A percentile compares a stretch with the other conserved stretches of the same genome.
phyloP scores from a whole-genome alignment of 2,888 invertebrate genomes.

The Agrochola lychnidis region DNA sequence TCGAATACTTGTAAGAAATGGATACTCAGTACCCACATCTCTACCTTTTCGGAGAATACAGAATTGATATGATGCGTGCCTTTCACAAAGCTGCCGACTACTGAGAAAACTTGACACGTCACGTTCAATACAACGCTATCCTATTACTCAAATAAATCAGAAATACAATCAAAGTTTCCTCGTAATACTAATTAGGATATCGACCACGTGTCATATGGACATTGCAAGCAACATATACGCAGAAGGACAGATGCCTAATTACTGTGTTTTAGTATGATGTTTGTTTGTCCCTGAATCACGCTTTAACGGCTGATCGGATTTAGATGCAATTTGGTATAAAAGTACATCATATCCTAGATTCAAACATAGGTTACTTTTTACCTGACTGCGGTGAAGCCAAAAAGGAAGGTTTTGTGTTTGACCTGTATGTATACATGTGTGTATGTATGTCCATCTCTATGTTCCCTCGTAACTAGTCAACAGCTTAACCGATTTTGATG shows the following conservation, averaged over 20 bases:
- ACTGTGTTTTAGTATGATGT: background rate
- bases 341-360: background rate
- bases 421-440: too few species aligned
- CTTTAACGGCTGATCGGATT: background rate
- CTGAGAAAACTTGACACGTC: conserved; percentile 21
- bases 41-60: conserved; percentile 18
- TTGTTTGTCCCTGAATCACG: background rate
- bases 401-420: too few species aligned
- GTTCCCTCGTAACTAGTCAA: too few species aligned
- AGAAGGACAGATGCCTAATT: background rate
- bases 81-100: conserved; percentile 14
- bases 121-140: conserved; percentile 18
- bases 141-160: conserved; percentile 55
- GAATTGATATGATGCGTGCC: conserved; percentile 8
- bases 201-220: background rate
- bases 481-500: too few species aligned
- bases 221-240: background rate
- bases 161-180: conserved; percentile 32
- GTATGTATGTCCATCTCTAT: too few species aligned
- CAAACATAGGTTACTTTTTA: background rate
- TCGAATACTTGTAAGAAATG: background rate
- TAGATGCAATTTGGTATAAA: background rate
- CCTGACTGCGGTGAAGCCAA: too few species aligned
- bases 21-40: background rate
- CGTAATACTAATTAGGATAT: conserved; percentile 16